Base-by-base conservation (phyloP, 2,888 invertebrate genomes). In the Empis stercorea region DNA sequence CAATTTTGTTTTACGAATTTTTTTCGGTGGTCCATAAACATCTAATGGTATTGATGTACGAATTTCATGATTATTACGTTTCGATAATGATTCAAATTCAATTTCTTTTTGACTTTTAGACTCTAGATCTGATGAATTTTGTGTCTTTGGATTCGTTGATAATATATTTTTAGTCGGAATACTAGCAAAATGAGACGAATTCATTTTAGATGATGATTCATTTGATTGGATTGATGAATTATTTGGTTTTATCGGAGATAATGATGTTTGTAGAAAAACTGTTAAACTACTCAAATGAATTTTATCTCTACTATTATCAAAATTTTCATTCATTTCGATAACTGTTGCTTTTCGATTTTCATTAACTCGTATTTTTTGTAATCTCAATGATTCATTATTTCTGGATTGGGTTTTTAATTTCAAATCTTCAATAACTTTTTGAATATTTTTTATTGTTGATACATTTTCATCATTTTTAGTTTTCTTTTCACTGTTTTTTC, bases 261-360 rank as follows among this genome's bases (percentile, higher is more conserved):
- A 32, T 32, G 30, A 10, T 42, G 30, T 3, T 23, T 30, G 13
- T 1, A 49, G 42, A 2, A 48, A 10, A 16, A 49, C 51, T 4
- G 46, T 46, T 13, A 51, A 11, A 4, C 37, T 48, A 14, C 48
- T 52, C 1, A 49, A 32, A 30, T 48, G 48, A 10, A 45, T 11
- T 9, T 42, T 10, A 10, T 47, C 41, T 7, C 43, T n/a, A 15
- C 32, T 23, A 16, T 45, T 40, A 10, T 43, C 30, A 0, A 4
- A 34, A 11, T 15, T 39, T n/a, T 7, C 16, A 7, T 27, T 14
- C 4, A 14, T 10, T 14, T 32, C 9, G 10, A 11, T 44, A 5
- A 40, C 6, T 1, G 49, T 44, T 2, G 47, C 41, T 15, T 43
- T 47, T n/a, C 14, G 36, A 27, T 27, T 27, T 7, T 9, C 23